Evolutionary conservation across 2,113 vertebrate species (phyloP).

Genomic region (Malurus alboscapulatus): DNA sequence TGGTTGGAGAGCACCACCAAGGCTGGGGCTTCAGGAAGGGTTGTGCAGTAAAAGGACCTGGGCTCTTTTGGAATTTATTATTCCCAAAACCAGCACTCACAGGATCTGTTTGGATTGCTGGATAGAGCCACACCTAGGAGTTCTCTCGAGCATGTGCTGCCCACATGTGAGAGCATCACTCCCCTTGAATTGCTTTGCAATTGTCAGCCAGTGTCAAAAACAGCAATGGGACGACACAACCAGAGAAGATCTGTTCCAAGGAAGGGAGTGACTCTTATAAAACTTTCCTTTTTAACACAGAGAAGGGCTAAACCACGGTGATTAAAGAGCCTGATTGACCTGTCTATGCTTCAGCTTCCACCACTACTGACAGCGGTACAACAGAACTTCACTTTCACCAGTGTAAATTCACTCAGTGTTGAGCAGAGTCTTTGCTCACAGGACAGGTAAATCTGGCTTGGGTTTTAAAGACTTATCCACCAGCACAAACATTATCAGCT

Average conservation of each 20-base stretch:
- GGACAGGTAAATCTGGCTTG: neutral
- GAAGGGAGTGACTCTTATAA: neutral
- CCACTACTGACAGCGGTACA: neutral
- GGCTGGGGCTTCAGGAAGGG: neutral
- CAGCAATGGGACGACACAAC: neutral
- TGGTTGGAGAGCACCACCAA: neutral
- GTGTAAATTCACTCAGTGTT: neutral
- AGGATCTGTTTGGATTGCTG: neutral
- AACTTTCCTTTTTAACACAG: neutral
- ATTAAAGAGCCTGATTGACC: neutral
- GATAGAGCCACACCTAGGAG: neutral
- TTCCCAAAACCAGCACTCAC: neutral
- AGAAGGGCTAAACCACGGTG: neutral
- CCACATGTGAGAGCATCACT: neutral
- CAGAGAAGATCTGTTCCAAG: neutral
- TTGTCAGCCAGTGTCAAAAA: conserved; percentile 4
- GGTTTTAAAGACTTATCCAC: neutral
- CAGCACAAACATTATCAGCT: neutral
- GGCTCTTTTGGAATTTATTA: neutral
- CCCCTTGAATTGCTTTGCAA: neutral
- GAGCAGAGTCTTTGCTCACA: neutral
- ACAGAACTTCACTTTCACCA: neutral
- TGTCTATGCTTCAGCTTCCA: neutral
- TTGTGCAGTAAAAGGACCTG: neutral
- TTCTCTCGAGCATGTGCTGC: neutral